Conservation (phyloP, 2,113 vertebrate species). For the Acanthisitta chloris region DNA sequence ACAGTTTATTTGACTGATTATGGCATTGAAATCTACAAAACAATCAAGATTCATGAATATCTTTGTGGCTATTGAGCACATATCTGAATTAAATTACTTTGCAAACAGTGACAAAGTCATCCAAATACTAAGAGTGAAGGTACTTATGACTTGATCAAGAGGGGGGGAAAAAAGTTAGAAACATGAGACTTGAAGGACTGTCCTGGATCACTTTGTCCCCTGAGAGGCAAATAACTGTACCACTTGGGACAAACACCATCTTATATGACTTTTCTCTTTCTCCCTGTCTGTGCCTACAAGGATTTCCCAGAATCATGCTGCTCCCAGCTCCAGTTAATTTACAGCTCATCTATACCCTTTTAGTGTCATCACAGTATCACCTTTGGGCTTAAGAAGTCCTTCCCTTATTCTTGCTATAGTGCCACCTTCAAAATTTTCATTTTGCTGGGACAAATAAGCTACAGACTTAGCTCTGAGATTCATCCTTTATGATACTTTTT, state of each 20-base stretch:
- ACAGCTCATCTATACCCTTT: not conserved
- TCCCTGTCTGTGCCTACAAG: not conserved
- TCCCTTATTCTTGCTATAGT: not conserved
- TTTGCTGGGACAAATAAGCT: not conserved
- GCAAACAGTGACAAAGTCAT: constrained; percentile 25
- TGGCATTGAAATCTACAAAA: constrained; percentile 9
- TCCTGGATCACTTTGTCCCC: not conserved
- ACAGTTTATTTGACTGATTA: constrained; percentile 47
- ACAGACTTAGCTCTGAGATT: not conserved
- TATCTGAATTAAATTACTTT: not conserved
- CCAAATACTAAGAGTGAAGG: not conserved
- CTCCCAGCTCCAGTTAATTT: not conserved
- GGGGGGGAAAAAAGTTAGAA: not conserved
- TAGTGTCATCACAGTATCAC: not conserved
- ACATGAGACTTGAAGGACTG: not conserved
- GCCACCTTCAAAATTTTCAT: not conserved
- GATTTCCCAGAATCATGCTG: not conserved
- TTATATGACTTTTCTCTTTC: not conserved
- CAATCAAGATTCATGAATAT: constrained; percentile 45
- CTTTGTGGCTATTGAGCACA: not conserved
- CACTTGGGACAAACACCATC: not conserved
- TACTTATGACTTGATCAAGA: not conserved
- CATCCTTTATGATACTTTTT: not conserved
- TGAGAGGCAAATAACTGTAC: not conserved
- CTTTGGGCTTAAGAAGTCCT: not conserved